phyloP scores from a whole-genome alignment of 2,113 vertebrate species.

The Theristicus caerulescens region DNA sequence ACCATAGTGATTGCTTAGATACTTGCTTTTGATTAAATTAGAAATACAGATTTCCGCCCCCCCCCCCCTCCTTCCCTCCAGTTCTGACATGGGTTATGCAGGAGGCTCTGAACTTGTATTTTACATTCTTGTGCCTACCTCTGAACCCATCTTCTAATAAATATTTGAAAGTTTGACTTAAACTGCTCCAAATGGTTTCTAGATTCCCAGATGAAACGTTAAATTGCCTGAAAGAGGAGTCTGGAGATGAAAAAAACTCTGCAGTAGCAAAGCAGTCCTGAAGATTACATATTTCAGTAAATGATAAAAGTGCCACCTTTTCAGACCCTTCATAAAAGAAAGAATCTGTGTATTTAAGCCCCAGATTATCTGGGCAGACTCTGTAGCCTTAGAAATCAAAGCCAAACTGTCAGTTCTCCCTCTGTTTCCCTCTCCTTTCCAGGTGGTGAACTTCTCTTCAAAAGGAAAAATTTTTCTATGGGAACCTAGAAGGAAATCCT shows the following conservation, averaged over 20 bases:
- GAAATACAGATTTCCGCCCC: too few relatives aligned
- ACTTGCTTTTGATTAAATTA: constrained; percentile 24
- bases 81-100: not conserved
- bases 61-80: not conserved
- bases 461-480: not conserved
- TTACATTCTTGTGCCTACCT: constrained; percentile 3
- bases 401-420: not conserved
- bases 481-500: not conserved
- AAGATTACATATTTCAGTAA: constrained; percentile 14
- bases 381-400: not conserved
- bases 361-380: not conserved
- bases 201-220: constrained; percentile 26
- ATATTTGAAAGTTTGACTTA: constrained; percentile 44
- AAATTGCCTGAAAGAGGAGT: constrained; percentile 4
- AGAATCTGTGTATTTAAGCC: not conserved
- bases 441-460: not conserved
- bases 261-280: not conserved
- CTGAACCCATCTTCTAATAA: not conserved
- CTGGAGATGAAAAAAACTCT: constrained; percentile 21
- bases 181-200: constrained; percentile 21
- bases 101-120: constrained; percentile 17
- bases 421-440: not conserved
- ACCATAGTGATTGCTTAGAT: not conserved
- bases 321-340: not conserved
- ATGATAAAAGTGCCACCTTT: not conserved